A percentile compares a stretch with the other conserved stretches of the same genome.
Evolutionary conservation across 2,797 vertebrate species (phyloP).

Genomic region (Gallinago stenura): DNA sequence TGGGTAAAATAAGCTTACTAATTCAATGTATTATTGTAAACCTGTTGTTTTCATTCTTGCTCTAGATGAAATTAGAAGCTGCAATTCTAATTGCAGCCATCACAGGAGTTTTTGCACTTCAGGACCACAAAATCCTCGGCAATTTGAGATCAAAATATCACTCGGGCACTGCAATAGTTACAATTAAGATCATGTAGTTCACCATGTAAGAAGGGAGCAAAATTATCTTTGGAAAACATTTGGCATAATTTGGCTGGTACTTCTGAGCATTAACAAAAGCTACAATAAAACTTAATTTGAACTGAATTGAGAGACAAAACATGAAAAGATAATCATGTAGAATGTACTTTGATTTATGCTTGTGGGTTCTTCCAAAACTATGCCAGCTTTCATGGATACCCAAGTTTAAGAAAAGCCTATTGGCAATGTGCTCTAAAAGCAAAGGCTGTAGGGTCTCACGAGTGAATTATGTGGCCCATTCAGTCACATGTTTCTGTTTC

Average conservation of each 20-base stretch:
- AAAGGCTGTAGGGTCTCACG: not conserved
- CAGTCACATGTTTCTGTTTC: conserved; percentile 34
- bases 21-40: not conserved
- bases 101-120: conserved; percentile 5
- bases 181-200: conserved; percentile 24
- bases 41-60: conserved; percentile 8
- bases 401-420: conserved; percentile 43
- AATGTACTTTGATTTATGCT: conserved; percentile 34
- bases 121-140: conserved; percentile 8
- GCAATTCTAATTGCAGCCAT: conserved; percentile 22
- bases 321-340: conserved; percentile 32
- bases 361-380: conserved; percentile 17
- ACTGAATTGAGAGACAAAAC: conserved; percentile 34
- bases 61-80: not conserved
- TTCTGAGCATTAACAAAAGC: conserved; percentile 46
- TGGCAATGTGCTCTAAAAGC: not conserved
- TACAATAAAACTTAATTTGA: conserved; percentile 50
- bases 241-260: conserved; percentile 39
- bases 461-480: not conserved
- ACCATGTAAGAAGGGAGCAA: conserved; percentile 5
- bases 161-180: conserved; percentile 23
- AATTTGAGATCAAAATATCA: conserved; percentile 47
- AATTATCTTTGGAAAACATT: conserved; percentile 49
- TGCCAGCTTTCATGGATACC: conserved; percentile 11
- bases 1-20: conserved; percentile 22